Evolutionary conservation across 2,797 vertebrate genomes (phyloP).

Genomic region (Nothura maculosa): DNA sequence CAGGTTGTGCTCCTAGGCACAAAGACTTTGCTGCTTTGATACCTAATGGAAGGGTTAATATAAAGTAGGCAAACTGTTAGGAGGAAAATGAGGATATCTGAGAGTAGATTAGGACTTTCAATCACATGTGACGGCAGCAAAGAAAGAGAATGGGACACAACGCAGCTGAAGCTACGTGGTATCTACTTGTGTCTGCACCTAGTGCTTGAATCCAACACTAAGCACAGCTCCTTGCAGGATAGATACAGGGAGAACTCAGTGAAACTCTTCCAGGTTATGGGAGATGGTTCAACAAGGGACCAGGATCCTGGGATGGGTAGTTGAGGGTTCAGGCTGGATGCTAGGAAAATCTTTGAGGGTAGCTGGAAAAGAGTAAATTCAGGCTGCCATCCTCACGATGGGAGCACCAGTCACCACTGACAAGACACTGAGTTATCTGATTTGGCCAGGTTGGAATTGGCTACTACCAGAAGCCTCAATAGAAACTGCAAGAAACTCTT

Average conservation of each 20-base stretch:
- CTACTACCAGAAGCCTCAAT: background rate
- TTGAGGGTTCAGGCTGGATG: background rate
- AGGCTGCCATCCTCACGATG: background rate
- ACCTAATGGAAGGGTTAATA: fast-evolving
- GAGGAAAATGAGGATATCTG: background rate
- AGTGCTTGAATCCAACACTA: no score
- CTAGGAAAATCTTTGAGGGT: background rate
- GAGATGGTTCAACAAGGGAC: background rate
- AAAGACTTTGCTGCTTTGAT: fast-evolving
- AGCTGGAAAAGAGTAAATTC: background rate
- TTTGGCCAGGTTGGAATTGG: background rate
- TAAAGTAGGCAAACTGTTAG: background rate
- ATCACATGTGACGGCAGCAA: background rate
- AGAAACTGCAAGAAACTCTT: background rate
- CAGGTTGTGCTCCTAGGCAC: fast-evolving
- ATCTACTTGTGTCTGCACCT: background rate
- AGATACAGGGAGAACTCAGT: background rate
- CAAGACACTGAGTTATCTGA: background rate
- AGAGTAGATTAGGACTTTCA: background rate
- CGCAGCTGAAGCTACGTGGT: background rate
- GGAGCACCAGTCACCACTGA: background rate
- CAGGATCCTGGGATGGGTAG: background rate
- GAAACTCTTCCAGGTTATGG: background rate
- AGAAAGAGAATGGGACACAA: background rate
- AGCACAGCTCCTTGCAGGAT: background rate